These are phyloP conservation scores for Uromys caudimaculatus DNA, from an alignment of 2,797 vertebrate species.

Conservation along the genomic window DNA sequence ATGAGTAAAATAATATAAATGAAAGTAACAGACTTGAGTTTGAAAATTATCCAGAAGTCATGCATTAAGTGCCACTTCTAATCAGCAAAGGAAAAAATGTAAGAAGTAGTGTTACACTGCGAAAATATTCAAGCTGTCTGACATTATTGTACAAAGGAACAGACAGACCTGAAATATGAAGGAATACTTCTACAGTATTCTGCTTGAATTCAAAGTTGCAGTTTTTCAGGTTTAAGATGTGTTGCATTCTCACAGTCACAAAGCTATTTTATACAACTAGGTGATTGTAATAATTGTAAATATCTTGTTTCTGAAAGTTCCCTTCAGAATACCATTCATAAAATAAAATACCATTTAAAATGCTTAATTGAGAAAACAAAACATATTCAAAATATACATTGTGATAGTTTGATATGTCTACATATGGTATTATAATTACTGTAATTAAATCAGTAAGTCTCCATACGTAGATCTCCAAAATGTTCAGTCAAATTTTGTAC, in stretches of 20 bases:
- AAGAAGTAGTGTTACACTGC: conserved; percentile 41
- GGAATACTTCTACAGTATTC: not conserved
- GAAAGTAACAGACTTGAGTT: conserved; percentile 65
- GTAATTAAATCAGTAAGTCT: not conserved
- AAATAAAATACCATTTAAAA: not conserved
- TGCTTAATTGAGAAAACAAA: not conserved
- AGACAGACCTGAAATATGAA: not conserved
- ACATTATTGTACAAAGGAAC: conserved; percentile 1
- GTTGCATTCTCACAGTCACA: not conserved
- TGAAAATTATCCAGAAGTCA: conserved; percentile 39
- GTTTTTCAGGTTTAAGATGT: not conserved
- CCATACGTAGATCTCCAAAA: too few relatives aligned
- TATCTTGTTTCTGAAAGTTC: not conserved
- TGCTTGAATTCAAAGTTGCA: not conserved
- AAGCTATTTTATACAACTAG: not conserved
- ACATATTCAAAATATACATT: not conserved
- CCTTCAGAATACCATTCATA: conserved; percentile 36
- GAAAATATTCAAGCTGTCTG: conserved; percentile 30
- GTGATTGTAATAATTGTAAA: not conserved
- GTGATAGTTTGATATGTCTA: not conserved
- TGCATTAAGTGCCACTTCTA: conserved; percentile 37
- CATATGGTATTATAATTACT: not conserved
- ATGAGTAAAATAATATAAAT: conserved; percentile 61
- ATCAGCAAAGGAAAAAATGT: not conserved
- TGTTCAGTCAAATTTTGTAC: not conserved